Percentiles rank a stretch among this genome's conserved stretches.
Conservation (phyloP, 1,140 invertebrate species). For the Stegodyphus dumicola region DNA sequence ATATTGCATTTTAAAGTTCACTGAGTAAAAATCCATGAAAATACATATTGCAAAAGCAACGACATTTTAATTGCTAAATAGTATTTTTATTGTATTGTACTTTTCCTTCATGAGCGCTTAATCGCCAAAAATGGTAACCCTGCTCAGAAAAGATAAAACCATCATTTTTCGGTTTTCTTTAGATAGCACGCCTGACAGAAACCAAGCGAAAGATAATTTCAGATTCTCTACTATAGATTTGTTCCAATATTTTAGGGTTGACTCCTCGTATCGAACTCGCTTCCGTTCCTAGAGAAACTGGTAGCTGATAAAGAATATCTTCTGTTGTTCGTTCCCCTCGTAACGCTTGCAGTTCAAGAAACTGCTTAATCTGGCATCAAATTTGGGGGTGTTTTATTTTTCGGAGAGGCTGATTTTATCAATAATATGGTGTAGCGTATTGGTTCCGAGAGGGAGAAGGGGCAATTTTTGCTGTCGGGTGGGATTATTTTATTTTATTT, state of each 20-base stretch:
- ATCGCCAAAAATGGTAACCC: conserved; percentile 33
- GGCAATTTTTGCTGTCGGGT: neutral
- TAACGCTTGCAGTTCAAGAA: conserved; percentile 22
- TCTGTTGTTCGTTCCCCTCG: conserved; percentile 6
- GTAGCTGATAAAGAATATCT: conserved; percentile 55
- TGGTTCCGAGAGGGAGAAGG: neutral
- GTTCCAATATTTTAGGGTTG: conserved; percentile 59
- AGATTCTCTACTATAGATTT: conserved; percentile 50
- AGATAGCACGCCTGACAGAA: conserved; percentile 32
- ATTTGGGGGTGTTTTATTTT: conserved; percentile 38
- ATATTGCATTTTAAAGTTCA: no score
- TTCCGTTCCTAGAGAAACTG: conserved; percentile 25
- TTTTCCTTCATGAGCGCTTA: no score
- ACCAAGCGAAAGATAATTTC: conserved; percentile 50
- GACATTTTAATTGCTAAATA: no score
- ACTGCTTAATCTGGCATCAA: conserved; percentile 51
- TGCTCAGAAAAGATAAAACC: conserved; percentile 34
- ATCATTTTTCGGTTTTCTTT: conserved; percentile 12
- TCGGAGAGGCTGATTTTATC: conserved; percentile 17
- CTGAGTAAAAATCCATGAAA: no score
- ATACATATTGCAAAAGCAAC: no score
- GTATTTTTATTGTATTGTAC: no score
- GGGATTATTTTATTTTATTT: neutral
- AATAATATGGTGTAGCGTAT: neutral
- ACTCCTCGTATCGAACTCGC: conserved; percentile 35